Base-by-base conservation (phyloP, 2,888 invertebrate species). In the Acleris emargana region DNA sequence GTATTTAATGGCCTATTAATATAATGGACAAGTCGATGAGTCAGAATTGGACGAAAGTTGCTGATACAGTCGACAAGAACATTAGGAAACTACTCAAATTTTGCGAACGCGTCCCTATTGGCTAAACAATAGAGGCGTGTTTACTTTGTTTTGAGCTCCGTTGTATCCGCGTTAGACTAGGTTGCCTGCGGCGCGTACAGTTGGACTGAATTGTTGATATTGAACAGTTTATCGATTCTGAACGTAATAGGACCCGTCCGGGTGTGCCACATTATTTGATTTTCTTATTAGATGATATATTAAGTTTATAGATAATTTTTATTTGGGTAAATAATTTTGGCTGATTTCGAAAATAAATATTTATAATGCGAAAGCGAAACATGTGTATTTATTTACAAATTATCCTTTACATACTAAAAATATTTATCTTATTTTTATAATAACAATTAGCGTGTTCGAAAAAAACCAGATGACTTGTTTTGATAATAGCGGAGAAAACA, bases 311-410 rank as follows among this genome's bases (percentile, higher is more conserved):
- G 82, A 79, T 81, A 84, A 81, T 84, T 82, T 87, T 88, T 86
- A 87, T 88, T 89, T 88, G 88, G 89, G 85, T 85, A 79, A 82
- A 82, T 87, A 86, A 84, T 89, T 90, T 90, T 89, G 90, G 88
- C 89, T 88, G 89, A 91, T 90, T 91, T 89, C 81, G 78, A 81
- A 82, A 88, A 86, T 87, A 88, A 87, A 88, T 88, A 87, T 87
- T 87, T 88, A 87, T 86, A 86, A 85, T 82, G 85, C 84, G 86
- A 84, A 82, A 84, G 81, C 82, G 77, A 83, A 74, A 73, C 68
- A 67, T 69, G 73, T 73, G 73, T 72, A 71, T 70, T 72, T 64
- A 70, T 75, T 75, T 73, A 74, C 75, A 78, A 78, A 76, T 74
- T 69, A 72, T 81, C 70, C 52, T 72, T 73, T 72, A 1, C 3